These are phyloP conservation scores for Centroberyx gerrardi DNA, from an alignment of 2,797 vertebrate species.

Conservation along the genomic window DNA sequence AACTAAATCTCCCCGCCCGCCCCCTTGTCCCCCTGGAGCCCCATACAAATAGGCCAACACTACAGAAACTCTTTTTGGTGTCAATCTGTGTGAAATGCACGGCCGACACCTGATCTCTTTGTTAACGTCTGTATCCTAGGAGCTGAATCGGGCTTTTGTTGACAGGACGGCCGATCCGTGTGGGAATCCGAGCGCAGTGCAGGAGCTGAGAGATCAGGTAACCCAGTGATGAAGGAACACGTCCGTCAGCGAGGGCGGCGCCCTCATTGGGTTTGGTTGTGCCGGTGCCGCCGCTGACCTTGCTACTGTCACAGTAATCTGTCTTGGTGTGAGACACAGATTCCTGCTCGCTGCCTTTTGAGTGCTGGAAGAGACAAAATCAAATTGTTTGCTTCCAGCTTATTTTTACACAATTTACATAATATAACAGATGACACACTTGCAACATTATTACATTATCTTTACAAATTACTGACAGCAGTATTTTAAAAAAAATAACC, in stretches of 20 bases:
- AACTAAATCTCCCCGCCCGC: conserved; percentile 48
- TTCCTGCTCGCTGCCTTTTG: not conserved
- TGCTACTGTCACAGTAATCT: conserved; percentile 5
- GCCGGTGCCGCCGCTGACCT: conserved; percentile 10
- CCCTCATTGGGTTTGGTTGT: conserved; percentile 7
- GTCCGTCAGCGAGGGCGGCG: conserved; percentile 36
- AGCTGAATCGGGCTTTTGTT: conserved; percentile 81
- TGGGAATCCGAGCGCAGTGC: conserved; percentile 78
- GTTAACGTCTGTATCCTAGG: conserved; percentile 70
- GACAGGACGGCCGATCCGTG: conserved; percentile 65
- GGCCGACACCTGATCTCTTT: conserved; percentile 70
- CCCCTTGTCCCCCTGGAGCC: conserved; percentile 19
- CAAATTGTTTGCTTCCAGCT: not conserved
- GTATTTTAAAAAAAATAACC: not conserved
- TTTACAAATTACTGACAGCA: not conserved
- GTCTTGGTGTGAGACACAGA: not conserved
- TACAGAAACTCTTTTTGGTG: conserved; percentile 55
- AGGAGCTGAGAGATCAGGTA: conserved; percentile 85
- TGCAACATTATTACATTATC: not conserved
- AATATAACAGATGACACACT: not conserved
- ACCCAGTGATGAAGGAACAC: conserved; percentile 50
- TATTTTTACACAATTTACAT: not conserved
- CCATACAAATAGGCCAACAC: conserved; percentile 47
- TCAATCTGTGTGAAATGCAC: conserved; percentile 43
- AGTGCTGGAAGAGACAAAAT: not conserved